Evolutionary conservation across 2,113 vertebrate species (phyloP), one percentile per base, ranked within the genome.

Genomic region (Sarotherodon lohbergeri): DNA sequence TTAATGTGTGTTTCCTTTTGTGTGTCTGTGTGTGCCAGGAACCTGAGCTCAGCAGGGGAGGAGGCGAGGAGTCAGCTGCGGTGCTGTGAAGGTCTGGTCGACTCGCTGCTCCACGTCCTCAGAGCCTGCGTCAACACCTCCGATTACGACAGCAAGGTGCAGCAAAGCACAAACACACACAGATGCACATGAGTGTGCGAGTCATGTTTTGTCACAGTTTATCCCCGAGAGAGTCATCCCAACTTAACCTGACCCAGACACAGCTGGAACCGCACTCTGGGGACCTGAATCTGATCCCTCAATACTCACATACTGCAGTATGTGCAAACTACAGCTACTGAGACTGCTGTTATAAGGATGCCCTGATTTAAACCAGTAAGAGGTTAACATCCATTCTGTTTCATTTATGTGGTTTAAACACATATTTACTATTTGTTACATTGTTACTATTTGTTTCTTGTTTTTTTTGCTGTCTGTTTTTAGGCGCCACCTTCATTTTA

Each of bases 141-240:
- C 0, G 98, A 99, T 90, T 99, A 98, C 2, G 98, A 99, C 96
- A 99, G 98, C 98, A 99, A 99, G 98, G 98, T 98, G 88, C 83
- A 2, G 14, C 86, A 68, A 7, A 80, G 3, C 71, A 76, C 43
- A 76, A 41, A 81, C 79, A 46, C 83, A 85, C 68, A 68, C 39
- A 68, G 63, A 82, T 61, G 46, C 13, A 46, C 82, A 86, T 27
- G 3, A 83, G 32, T 83, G n/a, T 71, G 19, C 19, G 34, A 19
- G 10, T 27, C 80, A 81, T 10, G 79, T 81, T 59, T 29, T 59
- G 55, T 81, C 22, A 50, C 43, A 4, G 46, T 52, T 78, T 52
- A 5, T 29, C 7, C 34, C 36, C 3, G 16, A 29, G 80, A 41
- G 36, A 39, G 39, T 32, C 39, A 16, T 46, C 39, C 39, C 11